phyloP scores from a whole-genome alignment of 2,888 invertebrate species.

The Lagria hirta region DNA sequence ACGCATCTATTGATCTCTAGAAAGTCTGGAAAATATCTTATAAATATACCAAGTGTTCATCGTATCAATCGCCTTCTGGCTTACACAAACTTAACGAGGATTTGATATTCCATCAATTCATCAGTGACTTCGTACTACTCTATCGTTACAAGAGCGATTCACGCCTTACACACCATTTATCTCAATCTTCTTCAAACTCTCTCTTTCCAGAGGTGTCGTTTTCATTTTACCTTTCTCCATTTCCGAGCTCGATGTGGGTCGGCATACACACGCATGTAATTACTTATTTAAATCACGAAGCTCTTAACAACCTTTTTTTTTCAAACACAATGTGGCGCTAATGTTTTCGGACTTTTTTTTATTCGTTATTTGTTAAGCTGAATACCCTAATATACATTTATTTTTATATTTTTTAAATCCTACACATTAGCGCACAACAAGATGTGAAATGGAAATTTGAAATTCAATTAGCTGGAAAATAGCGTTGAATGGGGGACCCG shows the following conservation, averaged over 20 bases:
- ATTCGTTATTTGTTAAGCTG: no score
- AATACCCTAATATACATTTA: no score
- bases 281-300: slow-evolving; percentile 19
- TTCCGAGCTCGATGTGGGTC: slow-evolving; percentile 19
- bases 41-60: slow-evolving; percentile 29
- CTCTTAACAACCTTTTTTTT: no score
- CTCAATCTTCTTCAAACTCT: slow-evolving; percentile 37
- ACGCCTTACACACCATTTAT: slow-evolving; percentile 36
- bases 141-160: slow-evolving; percentile 30
- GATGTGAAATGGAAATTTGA: no score
- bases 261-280: slow-evolving; percentile 15
- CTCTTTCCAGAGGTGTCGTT: slow-evolving; percentile 34
- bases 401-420: no score
- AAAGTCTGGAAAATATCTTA: slow-evolving; percentile 6
- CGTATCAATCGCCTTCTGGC: slow-evolving; percentile 35
- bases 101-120: slow-evolving; percentile 43
- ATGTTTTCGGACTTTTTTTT: no score
- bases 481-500: no score
- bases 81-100: slow-evolving; percentile 34
- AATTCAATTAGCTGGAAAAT: no score
- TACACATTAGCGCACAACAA: no score
- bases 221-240: slow-evolving; percentile 37
- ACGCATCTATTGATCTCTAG: slow-evolving; percentile 26
- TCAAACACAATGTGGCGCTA: no score
- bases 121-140: slow-evolving; percentile 26